phyloP scores from a whole-genome alignment of 2,797 vertebrate genomes.

The Cichlasoma orientale region DNA sequence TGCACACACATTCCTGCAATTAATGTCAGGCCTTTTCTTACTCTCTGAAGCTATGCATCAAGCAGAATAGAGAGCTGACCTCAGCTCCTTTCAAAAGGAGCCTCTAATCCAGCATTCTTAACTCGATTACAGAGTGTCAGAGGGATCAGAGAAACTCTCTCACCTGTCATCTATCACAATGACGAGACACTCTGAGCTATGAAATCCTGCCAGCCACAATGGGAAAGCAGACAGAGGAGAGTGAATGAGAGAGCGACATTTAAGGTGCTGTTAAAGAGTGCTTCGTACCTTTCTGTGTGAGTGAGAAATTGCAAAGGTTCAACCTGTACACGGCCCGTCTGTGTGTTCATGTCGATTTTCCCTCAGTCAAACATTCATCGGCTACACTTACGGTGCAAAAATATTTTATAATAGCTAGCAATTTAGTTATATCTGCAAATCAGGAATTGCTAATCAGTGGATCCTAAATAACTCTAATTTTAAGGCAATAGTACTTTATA shows the following conservation, averaged over 20 bases:
- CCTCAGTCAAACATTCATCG: not conserved
- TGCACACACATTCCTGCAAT: slow-evolving; percentile 60
- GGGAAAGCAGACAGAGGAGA: slow-evolving; percentile 6
- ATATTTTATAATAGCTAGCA: not conserved
- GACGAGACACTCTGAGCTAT: slow-evolving; percentile 42
- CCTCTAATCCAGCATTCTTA: slow-evolving; percentile 81
- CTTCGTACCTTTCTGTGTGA: slow-evolving; percentile 25
- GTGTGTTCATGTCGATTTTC: not conserved
- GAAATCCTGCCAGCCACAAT: slow-evolving; percentile 35
- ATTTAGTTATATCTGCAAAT: not conserved
- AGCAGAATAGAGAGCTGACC: slow-evolving; percentile 70
- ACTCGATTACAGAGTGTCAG: slow-evolving; percentile 84
- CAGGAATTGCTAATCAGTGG: not conserved
- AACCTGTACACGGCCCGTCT: not conserved
- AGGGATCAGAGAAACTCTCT: slow-evolving; percentile 77
- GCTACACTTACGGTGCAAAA: not conserved
- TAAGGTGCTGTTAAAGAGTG: slow-evolving; percentile 8
- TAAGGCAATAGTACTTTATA: not conserved
- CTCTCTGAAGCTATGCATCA: slow-evolving; percentile 64
- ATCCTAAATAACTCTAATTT: not conserved
- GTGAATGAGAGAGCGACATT: slow-evolving; percentile 18
- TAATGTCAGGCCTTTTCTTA: slow-evolving; percentile 58
- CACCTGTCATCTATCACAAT: slow-evolving; percentile 81
- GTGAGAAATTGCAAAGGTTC: not conserved
- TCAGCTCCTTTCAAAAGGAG: slow-evolving; percentile 75